Percentiles rank a stretch among this genome's conserved stretches.
Evolutionary conservation across 2,113 vertebrate genomes (phyloP).

Genomic region (Myrmecophaga tridactyla): DNA sequence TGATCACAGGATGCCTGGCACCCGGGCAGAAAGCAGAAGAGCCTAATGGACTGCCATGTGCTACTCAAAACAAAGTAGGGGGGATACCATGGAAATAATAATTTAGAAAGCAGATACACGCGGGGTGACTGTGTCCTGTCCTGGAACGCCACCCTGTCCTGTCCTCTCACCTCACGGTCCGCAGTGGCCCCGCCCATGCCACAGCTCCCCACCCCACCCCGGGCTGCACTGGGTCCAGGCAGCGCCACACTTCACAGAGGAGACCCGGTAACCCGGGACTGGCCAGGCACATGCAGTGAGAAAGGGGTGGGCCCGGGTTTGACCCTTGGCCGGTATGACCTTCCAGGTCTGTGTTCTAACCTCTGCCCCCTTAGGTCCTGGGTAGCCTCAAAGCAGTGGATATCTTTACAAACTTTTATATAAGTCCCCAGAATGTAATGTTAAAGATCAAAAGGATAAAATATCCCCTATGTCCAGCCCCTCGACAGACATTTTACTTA

Average conservation of each 20-base stretch:
- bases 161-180: neutral
- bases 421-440: neutral
- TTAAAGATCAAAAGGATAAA: neutral
- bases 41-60: neutral
- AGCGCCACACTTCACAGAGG: neutral
- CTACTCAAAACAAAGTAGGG: neutral
- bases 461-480: neutral
- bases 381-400: neutral
- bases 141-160: too few species aligned
- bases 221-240: neutral
- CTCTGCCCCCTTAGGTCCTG: too few species aligned
- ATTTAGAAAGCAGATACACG: neutral
- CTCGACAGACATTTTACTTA: neutral
- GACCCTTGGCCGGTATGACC: neutral
- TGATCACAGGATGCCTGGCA: neutral
- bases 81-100: neutral
- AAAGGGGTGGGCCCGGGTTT: neutral
- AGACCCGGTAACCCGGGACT: too few species aligned
- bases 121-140: neutral
- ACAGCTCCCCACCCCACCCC: too few species aligned
- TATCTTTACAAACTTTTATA: neutral
- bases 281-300: neutral
- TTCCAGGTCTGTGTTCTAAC: neutral
- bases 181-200: too few species aligned
- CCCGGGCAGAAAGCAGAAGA: slow-evolving; percentile 6